phyloP scores from a whole-genome alignment of 2,888 invertebrate genomes.

The Agriopis aurantiaria region DNA sequence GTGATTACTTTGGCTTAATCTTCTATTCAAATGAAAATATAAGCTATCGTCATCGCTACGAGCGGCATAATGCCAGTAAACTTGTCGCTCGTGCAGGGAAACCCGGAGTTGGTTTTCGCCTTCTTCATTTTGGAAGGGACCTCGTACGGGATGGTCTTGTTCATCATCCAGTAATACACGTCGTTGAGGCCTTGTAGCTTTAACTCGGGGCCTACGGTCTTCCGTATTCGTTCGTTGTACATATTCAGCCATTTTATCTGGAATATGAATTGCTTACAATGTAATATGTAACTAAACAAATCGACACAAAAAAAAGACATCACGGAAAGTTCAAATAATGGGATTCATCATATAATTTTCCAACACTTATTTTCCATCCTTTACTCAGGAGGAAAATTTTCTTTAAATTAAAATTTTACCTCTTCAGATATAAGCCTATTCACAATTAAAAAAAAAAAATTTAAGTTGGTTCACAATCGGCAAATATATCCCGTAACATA shows the following conservation, averaged over 20 bases:
- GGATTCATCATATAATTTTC: too few species aligned
- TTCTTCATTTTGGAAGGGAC: constrained; percentile 65
- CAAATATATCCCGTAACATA: too few species aligned
- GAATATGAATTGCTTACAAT: constrained; percentile 42
- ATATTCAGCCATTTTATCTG: constrained; percentile 93
- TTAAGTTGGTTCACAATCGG: too few species aligned
- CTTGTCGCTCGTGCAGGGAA: constrained; percentile 4
- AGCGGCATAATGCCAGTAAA: constrained; percentile 12
- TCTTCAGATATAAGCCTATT: too few species aligned
- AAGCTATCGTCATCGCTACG: constrained; percentile 10
- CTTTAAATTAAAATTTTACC: too few species aligned
- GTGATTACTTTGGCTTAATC: not conserved
- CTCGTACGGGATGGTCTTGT: constrained; percentile 90
- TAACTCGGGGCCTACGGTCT: constrained; percentile 91
- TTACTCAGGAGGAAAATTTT: too few species aligned
- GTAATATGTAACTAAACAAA: not conserved
- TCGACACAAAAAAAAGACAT: not conserved
- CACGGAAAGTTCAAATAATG: too few species aligned
- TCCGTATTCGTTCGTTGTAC: constrained; percentile 91
- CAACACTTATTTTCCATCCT: too few species aligned
- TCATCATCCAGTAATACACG: constrained; percentile 94
- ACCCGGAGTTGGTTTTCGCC: constrained; percentile 43
- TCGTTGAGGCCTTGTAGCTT: constrained; percentile 89
- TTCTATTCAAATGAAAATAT: constrained; percentile 11
- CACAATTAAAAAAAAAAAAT: too few species aligned